Conservation (phyloP, 1,140 invertebrate species). For the Bursaphelenchus mucronatus region DNA sequence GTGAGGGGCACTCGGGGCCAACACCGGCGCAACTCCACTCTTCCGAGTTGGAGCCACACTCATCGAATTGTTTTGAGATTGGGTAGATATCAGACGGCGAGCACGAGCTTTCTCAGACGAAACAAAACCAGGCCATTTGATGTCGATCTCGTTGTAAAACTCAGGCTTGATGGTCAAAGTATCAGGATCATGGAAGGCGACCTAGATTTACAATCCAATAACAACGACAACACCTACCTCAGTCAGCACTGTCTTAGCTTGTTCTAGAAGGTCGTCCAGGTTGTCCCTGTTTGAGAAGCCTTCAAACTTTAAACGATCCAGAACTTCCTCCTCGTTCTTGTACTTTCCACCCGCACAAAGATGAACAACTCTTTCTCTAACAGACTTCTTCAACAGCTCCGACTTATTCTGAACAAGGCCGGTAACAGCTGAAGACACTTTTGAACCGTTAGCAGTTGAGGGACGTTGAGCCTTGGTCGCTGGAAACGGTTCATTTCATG, state of each 20-base stretch:
- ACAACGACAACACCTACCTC: neutral
- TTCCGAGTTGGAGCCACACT: no score
- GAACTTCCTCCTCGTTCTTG: neutral
- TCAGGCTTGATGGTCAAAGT: no score
- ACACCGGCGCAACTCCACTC: no score
- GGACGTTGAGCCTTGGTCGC: neutral
- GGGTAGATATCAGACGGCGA: no score
- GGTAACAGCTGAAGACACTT: neutral
- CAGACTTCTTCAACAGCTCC: neutral
- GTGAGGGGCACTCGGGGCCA: no score
- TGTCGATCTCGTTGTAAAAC: no score
- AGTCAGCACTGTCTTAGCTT: neutral
- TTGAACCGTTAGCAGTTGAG: neutral
- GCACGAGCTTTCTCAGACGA: no score
- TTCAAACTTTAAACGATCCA: slow-evolving; percentile 7
- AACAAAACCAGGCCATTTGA: no score
- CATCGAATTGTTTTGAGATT: no score
- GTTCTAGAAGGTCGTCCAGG: neutral
- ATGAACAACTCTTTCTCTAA: slow-evolving; percentile 2
- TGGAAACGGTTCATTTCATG: no score
- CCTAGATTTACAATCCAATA: no score
- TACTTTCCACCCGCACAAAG: neutral
- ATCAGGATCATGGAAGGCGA: no score
- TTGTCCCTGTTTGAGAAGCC: neutral
- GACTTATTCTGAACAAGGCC: neutral